Percentiles rank a stretch among this genome's conserved stretches.
Conservation (phyloP, 2,888 invertebrate genomes). For the Parthenolecanium corni region DNA sequence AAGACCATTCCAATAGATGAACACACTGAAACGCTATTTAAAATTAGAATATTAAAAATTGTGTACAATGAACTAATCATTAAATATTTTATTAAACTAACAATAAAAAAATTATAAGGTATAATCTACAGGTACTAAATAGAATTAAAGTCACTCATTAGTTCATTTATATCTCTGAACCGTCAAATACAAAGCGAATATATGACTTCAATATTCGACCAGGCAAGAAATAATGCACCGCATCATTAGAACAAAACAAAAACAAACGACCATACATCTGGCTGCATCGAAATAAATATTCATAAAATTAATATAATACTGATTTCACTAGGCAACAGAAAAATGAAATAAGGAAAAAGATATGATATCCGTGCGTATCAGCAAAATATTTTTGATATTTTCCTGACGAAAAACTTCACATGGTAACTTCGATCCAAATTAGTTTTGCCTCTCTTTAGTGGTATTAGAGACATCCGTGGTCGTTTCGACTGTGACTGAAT, state of each 20-base stretch:
- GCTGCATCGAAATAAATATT: background rate
- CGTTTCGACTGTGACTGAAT: background rate
- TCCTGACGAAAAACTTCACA: background rate
- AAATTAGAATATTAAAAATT: too few relatives aligned
- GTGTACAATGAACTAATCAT: too few relatives aligned
- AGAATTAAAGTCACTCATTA: background rate
- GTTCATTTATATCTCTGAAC: background rate
- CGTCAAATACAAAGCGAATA: background rate
- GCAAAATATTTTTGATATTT: too few relatives aligned
- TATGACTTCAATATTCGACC: slow-evolving; percentile 1
- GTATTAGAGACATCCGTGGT: background rate
- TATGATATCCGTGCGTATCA: too few relatives aligned
- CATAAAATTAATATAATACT: slow-evolving; percentile 11
- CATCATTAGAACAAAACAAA: background rate
- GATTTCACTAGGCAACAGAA: background rate
- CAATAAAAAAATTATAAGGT: too few relatives aligned
- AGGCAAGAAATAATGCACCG: background rate
- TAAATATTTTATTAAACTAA: background rate
- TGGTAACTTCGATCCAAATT: slow-evolving; percentile 18
- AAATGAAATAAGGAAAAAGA: background rate
- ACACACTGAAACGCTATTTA: too few relatives aligned
- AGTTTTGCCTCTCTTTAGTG: slow-evolving; percentile 7
- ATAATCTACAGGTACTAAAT: too few relatives aligned
- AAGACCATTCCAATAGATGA: too few relatives aligned
- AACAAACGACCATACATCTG: background rate